Evolutionary conservation across 2,888 invertebrate genomes (phyloP).

Genomic region (Octonoba sinensis): DNA sequence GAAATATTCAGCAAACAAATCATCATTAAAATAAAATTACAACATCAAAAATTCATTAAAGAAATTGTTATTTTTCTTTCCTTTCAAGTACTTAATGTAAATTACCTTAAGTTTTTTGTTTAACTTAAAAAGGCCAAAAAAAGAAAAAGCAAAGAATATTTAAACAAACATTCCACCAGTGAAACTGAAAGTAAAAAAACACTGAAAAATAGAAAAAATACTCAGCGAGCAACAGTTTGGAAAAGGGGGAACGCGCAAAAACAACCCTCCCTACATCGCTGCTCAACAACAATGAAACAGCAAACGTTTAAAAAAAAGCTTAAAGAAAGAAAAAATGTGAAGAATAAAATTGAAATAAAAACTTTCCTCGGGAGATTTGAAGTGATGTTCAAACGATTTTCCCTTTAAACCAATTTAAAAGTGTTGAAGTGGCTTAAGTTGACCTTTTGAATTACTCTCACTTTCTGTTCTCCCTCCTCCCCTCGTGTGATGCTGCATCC

Average conservation of each 20-base stretch:
- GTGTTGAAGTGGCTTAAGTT: slow-evolving; percentile 63
- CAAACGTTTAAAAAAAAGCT: slow-evolving; percentile 33
- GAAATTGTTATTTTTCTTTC: no score
- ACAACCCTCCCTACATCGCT: slow-evolving; percentile 22
- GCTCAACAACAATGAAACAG: slow-evolving; percentile 21
- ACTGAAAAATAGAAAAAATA: not conserved
- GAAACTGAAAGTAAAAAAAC: not conserved
- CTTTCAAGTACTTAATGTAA: not conserved
- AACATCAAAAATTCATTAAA: no score
- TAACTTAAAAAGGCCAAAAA: slow-evolving; percentile 19
- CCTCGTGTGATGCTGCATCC: not conserved
- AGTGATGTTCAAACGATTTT: slow-evolving; percentile 63
- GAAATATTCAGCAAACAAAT: no score
- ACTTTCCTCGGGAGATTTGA: slow-evolving; percentile 60
- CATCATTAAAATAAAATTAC: no score
- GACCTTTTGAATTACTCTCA: slow-evolving; percentile 64
- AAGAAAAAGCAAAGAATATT: not conserved
- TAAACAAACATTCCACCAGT: no score
- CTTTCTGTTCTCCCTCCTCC: slow-evolving; percentile 14
- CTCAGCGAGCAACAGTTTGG: slow-evolving; percentile 3
- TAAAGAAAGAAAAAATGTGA: slow-evolving; percentile 34
- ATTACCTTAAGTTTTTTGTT: slow-evolving; percentile 2
- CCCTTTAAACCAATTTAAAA: slow-evolving; percentile 64
- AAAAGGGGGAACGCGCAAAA: slow-evolving; percentile 10
- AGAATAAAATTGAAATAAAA: slow-evolving; percentile 63